Base-by-base conservation (phyloP, 2,888 invertebrate species). In the Spialia ferax region DNA sequence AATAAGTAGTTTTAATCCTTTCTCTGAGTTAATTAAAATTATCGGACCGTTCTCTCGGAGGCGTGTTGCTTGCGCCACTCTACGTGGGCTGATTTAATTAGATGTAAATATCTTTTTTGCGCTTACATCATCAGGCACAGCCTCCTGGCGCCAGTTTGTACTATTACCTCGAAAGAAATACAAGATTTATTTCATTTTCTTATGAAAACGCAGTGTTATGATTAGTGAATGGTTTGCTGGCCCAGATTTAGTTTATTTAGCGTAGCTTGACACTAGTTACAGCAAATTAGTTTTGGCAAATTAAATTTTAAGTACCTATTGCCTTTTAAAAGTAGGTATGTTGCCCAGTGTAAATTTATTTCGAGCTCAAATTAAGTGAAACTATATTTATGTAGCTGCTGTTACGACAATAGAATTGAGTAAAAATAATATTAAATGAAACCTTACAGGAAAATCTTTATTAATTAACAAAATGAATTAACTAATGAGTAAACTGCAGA, bases 41-140 rank as follows among this genome's bases (percentile, higher is more conserved):
- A 82, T 81, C 81, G 75, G 73, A 77, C 75, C 79, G 79, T 76
- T 71, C 78, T 75, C 71, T 74, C 75, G 84, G 77, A 85, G 92
- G 91, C 89, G 90, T 87, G 86, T 77, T 85, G 73, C 82, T 88
- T 90, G 88, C 89, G 84, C 86, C 87, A 89, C 82, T 79, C 75
- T 75, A 80, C 85, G 91, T 90, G 89, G 91, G 91, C 84, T 89
- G 84, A 91, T 91, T 92, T 93, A 93, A 93, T 93, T 92, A 91
- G 86, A 82, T 86, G 83, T 85, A 83, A 86, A 88, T 85, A 85
- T 80, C 83, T 87, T 87, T 90, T 90, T 89, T 84, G 84, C 84
- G 74, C 82, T 91, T 90, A 80, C 90, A 82, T 87, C 91, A 89
- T 69, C 71, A 69, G 75, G 70, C 71, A 77, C 69, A 70, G 71